Evolutionary conservation across 1,140 invertebrate species (phyloP).

Genomic region (Eueides isabella): DNA sequence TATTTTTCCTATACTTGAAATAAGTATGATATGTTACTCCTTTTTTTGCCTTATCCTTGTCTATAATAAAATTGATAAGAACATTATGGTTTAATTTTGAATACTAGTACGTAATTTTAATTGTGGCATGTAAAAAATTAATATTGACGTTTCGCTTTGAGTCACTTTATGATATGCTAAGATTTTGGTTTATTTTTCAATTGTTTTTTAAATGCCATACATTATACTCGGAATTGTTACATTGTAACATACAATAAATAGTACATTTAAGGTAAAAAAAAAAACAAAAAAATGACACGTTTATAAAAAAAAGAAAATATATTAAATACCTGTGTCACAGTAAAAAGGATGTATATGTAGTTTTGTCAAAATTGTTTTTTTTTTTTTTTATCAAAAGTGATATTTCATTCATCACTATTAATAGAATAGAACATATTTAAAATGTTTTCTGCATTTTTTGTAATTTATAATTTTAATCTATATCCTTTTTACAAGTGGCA

Average conservation of each 20-base stretch:
- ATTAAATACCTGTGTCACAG: background rate
- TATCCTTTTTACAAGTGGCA: background rate
- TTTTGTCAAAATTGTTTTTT: background rate
- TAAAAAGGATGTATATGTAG: background rate
- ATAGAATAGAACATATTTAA: no score
- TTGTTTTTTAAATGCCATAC: conserved; percentile 3
- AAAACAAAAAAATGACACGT: background rate
- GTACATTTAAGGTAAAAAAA: conserved; percentile 1
- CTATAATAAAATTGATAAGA: conserved; percentile 15
- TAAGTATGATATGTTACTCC: conserved; percentile 16
- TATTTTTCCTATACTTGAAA: conserved; percentile 14
- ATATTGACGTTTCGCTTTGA: background rate
- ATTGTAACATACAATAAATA: conserved; percentile 4
- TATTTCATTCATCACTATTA: no score
- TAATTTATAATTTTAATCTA: background rate
- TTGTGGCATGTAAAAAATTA: background rate
- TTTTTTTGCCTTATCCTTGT: conserved; percentile 24
- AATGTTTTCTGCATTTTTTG: background rate
- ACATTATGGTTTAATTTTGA: conserved; percentile 14
- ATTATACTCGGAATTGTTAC: background rate
- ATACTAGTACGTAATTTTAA: conserved; percentile 2
- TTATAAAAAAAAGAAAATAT: background rate
- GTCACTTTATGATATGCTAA: background rate
- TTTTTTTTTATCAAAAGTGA: no score
- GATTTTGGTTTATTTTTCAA: background rate